phyloP scores from a whole-genome alignment of 2,113 vertebrate species.

The Girardinichthys multiradiatus region DNA sequence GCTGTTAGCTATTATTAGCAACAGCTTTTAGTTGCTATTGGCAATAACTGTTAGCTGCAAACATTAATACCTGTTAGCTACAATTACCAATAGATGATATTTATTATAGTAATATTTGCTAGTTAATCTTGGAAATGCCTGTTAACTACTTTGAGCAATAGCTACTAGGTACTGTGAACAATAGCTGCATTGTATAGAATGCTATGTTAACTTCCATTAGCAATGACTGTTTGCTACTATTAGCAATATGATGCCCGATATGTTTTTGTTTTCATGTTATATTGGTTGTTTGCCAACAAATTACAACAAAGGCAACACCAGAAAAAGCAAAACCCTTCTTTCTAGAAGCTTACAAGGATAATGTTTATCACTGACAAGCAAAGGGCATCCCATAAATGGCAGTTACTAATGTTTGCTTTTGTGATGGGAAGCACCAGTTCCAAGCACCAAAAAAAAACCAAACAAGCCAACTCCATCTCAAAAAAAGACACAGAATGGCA shows the following conservation, averaged over 20 bases:
- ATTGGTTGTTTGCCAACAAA: not conserved
- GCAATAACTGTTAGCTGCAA: no score
- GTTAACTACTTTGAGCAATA: not conserved
- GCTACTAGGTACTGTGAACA: not conserved
- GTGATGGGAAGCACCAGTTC: slow-evolving; percentile 51
- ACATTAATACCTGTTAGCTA: no score
- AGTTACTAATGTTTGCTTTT: slow-evolving; percentile 43
- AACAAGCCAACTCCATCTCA: not conserved
- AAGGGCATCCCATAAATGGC: slow-evolving; percentile 36
- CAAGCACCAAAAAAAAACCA: slow-evolving; percentile 29
- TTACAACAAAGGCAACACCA: not conserved
- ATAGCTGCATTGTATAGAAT: not conserved
- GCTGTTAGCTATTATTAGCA: no score
- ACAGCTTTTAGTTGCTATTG: no score
- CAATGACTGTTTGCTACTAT: not conserved
- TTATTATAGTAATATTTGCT: not conserved
- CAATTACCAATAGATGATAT: no score
- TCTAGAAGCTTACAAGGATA: slow-evolving; percentile 2
- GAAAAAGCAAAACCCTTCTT: not conserved
- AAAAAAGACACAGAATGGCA: slow-evolving; percentile 43
- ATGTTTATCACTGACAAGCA: slow-evolving; percentile 10
- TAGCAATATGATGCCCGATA: not conserved
- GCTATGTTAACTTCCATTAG: no score
- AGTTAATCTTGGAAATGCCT: not conserved
- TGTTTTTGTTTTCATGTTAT: not conserved